Percentiles rank a stretch among this genome's conserved stretches.
Evolutionary conservation across 1,140 invertebrate species (phyloP).

Genomic region (Orius insidiosus): DNA sequence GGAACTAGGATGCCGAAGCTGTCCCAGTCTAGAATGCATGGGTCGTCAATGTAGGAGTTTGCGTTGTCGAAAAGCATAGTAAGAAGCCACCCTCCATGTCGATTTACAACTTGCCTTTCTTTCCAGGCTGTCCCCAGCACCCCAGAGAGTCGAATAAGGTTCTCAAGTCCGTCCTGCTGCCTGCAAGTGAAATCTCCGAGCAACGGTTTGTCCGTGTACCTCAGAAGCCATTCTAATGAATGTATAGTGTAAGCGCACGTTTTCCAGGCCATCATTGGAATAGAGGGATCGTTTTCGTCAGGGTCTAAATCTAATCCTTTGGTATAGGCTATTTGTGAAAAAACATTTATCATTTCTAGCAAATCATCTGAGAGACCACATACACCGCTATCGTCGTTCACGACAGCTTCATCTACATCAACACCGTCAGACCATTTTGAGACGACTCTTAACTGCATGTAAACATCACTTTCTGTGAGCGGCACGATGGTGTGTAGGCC

Average conservation of each 20-base stretch:
- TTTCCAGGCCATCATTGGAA: conserved; percentile 54
- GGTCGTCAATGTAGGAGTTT: conserved; percentile 23
- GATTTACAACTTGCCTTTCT: conserved; percentile 31
- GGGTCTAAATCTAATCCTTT: conserved; percentile 38
- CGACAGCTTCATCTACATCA: neutral
- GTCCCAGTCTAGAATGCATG: conserved; percentile 65
- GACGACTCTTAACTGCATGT: conserved; percentile 7
- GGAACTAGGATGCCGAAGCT: conserved; percentile 66
- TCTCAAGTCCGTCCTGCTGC: conserved; percentile 55
- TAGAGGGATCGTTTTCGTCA: conserved; percentile 37
- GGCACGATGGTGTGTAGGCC: neutral
- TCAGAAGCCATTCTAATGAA: conserved; percentile 58
- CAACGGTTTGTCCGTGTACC: conserved; percentile 57
- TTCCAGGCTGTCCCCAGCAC: conserved; percentile 40
- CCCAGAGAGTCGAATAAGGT: conserved; percentile 44
- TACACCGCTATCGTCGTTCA: neutral
- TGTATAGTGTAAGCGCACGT: conserved; percentile 79
- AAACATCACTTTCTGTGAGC: conserved; percentile 4
- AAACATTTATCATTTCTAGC: conserved; percentile 42
- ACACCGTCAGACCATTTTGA: conserved; percentile 4
- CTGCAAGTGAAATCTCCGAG: conserved; percentile 66
- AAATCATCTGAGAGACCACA: conserved; percentile 33
- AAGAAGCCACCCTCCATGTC: conserved; percentile 33
- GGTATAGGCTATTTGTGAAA: conserved; percentile 38
- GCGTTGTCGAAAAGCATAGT: conserved; percentile 32